Base-by-base conservation (phyloP, 2,113 vertebrate species). In the Axis porcinus region DNA sequence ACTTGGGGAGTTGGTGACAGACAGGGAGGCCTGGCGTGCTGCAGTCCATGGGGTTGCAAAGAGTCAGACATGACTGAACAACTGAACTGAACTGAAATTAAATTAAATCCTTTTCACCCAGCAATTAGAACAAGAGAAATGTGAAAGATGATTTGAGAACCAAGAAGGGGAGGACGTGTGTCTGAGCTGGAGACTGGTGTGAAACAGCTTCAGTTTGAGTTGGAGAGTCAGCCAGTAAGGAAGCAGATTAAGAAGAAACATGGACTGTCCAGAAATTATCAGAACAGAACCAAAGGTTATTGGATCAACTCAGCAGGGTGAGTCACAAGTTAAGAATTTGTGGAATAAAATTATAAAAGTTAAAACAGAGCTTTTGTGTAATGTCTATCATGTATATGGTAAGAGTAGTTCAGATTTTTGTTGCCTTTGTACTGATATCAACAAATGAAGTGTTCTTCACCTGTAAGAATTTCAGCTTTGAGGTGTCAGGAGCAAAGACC, bases 101-200 rank as follows among this genome's bases (percentile, higher is more conserved):
- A 96, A 86, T 85, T 78, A 43, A 96, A 86, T 85, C 87, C 50
- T 95, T n/a, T 79, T 47, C 43, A 64, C 47, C 62, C 97, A 99
- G 99, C 99, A 99, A 98, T 98, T 99, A 98, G 99, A 99, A 97
- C 99, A 99, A 98, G 99, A 99, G 98, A 99, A 99, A 89, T 99
- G 99, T 0, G 99, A 99, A 95, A 98, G 99, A 91, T 99, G 99
- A 13, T 99, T 99, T 97, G 99, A 99, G 97, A 99, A 99, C 95
- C 99, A 99, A 67, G 99, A 99, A 98, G 99, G 99, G 99, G 99
- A 99, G 99, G 99, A 40, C 99, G 99, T 0, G 99, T 99, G 89
- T 99, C 99, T 0, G 99, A 99, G 89, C 99, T 99, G 99, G 99
- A 99, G 98, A 99, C 99, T 0, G 99, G 99, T 0, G 99, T 99